Evolutionary conservation across 2,888 invertebrate species (phyloP), one percentile per base, ranked within the genome.

Genomic region (Drosophila colorata): DNA sequence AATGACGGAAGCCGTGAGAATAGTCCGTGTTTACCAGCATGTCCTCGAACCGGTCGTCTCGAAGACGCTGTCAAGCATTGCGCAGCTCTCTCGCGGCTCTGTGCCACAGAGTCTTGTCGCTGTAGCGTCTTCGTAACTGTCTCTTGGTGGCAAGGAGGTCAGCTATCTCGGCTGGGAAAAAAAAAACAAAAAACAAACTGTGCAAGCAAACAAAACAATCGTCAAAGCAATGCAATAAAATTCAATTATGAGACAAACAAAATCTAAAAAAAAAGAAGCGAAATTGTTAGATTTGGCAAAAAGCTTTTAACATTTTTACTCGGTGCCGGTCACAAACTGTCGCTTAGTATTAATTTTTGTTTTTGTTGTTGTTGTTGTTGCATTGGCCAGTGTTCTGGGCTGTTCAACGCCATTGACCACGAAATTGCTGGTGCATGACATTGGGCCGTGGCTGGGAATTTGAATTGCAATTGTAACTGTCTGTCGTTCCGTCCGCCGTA

Each of bases 381-480:
- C 16, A 23, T 28, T 31, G 41, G 57, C 64, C 44, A 57, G 38
- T 47, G 37, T 46, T 53, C 28, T 31, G 48, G 44, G 23, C 43
- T 68, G 79, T 68, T 78, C 75, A 57, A 78, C 59, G 59, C 79
- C 78, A 78, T 74, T 79, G 78, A 75, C 83, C 83, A 83, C 77
- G 56, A 76, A 82, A 66, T 61, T 64, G 79, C 60, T 58, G 75
- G 59, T 58, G 79, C 82, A 65, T 78, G 70, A 70, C 67, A 64
- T 33, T 65, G 69, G 31, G 9, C 28, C 46, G 1, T 11, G 46
- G 13, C n/a, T 35, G 40, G 20, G 8, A 43, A 69, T 69, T 55
- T 69, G 41, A 59, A 69, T 53, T 33, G 59, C 40, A 48, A 44
- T 47, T 56, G 52, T 7, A 16, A 14, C 14, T 47, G 33, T 35